These are phyloP conservation scores for Rhyzopertha dominica DNA, from an alignment of 1,140 invertebrate species.

Conservation along the genomic window DNA sequence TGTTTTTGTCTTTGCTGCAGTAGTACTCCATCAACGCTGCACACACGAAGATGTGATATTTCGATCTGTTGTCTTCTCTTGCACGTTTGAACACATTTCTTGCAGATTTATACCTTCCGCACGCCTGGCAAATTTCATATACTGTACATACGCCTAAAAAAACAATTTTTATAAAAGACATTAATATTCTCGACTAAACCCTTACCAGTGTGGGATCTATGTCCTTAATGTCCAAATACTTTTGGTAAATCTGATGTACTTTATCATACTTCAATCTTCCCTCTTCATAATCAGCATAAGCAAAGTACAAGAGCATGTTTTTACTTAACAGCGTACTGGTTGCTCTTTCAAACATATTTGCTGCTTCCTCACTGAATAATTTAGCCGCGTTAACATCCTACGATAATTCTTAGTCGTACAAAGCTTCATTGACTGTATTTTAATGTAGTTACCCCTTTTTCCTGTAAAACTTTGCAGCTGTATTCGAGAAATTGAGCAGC, in stretches of 20 bases:
- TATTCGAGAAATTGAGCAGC: slow-evolving; percentile 94
- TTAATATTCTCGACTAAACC: too few relatives aligned
- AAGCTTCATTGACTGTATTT: not conserved
- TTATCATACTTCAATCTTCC: slow-evolving; percentile 94
- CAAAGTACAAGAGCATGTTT: slow-evolving; percentile 94
- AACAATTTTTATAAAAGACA: slow-evolving; percentile 18
- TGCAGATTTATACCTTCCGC: slow-evolving; percentile 98
- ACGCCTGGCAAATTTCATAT: slow-evolving; percentile 97
- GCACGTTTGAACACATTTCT: slow-evolving; percentile 92
- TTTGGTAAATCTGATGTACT: slow-evolving; percentile 95
- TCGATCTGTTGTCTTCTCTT: slow-evolving; percentile 80
- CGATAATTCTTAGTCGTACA: slow-evolving; percentile 15
- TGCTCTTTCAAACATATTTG: slow-evolving; percentile 89
- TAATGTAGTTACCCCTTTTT: slow-evolving; percentile 76
- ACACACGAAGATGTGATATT: slow-evolving; percentile 92
- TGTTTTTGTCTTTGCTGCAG: slow-evolving; percentile 98
- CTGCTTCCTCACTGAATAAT: slow-evolving; percentile 89
- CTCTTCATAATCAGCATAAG: slow-evolving; percentile 98
- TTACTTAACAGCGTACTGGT: slow-evolving; percentile 82
- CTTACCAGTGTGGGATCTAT: slow-evolving; percentile 91
- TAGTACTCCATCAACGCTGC: slow-evolving; percentile 99
- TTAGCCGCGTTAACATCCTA: slow-evolving; percentile 89
- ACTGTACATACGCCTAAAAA: slow-evolving; percentile 89
- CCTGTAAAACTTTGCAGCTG: slow-evolving; percentile 84
- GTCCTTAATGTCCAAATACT: slow-evolving; percentile 80